Percentiles rank a stretch among this genome's conserved stretches.
phyloP scores from a whole-genome alignment of 2,113 vertebrate genomes.

The Columba livia region DNA sequence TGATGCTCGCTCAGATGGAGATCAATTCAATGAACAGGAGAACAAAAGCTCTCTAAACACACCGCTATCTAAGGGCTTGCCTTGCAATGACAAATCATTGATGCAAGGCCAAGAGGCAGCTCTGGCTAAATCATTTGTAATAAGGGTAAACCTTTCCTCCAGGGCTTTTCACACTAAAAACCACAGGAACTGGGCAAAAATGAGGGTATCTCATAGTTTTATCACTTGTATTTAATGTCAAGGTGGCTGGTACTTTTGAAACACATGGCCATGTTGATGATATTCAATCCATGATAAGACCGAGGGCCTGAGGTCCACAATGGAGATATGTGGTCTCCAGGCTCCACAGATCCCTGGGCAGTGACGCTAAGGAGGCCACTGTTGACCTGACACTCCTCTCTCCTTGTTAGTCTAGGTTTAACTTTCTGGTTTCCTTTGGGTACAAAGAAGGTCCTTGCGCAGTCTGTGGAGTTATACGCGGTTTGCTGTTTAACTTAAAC shows the following conservation, averaged over 20 bases:
- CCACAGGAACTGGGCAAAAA: not conserved
- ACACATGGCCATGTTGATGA: not conserved
- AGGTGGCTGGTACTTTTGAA: not conserved
- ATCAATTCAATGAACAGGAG: not conserved
- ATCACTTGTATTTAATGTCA: not conserved
- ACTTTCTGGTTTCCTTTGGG: not conserved
- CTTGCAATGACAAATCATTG: not conserved
- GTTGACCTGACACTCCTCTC: not conserved
- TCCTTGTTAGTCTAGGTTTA: not conserved
- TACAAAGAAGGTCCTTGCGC: not conserved
- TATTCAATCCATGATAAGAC: not conserved
- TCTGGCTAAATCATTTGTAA: not conserved
- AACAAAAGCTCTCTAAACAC: constrained; percentile 33
- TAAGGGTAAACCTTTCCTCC: not conserved
- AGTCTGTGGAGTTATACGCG: not conserved
- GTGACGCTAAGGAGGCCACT: not conserved
- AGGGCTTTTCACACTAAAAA: not conserved
- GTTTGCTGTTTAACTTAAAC: not conserved
- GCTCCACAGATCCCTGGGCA: not conserved
- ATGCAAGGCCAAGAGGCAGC: constrained; percentile 25
- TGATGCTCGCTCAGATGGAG: constrained; percentile 43
- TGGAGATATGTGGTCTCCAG: not conserved
- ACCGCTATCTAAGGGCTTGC: not conserved
- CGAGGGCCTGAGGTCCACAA: fast-evolving
- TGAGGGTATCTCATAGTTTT: not conserved